These are phyloP conservation scores for Halichoerus grypus DNA, from an alignment of 2,113 vertebrate genomes.

Conservation along the genomic window DNA sequence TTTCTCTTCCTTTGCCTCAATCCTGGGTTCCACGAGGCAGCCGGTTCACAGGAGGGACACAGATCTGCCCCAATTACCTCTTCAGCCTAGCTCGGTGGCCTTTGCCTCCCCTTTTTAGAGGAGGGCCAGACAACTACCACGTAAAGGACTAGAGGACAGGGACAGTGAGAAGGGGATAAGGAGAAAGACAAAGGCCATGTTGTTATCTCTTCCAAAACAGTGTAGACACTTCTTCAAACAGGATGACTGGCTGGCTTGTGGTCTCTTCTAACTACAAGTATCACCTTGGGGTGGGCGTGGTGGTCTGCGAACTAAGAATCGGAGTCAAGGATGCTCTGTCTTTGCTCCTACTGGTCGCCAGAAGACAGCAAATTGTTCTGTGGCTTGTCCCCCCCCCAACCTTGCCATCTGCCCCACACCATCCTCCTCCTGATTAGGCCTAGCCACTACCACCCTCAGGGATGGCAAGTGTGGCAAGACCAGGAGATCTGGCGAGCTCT, in stretches of 20 bases:
- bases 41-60: neutral
- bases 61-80: conserved; percentile 5
- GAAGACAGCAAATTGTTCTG: neutral
- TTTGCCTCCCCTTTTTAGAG: neutral
- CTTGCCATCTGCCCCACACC: neutral
- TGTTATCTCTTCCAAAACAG: conserved; percentile 84
- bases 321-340: neutral
- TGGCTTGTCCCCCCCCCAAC: neutral
- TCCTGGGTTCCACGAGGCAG: neutral
- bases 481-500: neutral
- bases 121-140: conserved; percentile 48
- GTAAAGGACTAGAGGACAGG: conserved; percentile 32
- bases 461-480: neutral
- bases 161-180: conserved; percentile 43
- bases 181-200: conserved; percentile 51
- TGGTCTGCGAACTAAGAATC: neutral
- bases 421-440: neutral
- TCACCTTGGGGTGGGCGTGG: conserved; percentile 30
- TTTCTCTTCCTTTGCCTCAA: neutral
- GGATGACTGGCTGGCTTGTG: conserved; percentile 78
- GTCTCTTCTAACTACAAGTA: neutral
- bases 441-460: neutral
- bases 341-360: neutral
- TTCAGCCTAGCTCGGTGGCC: neutral
- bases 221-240: conserved; percentile 81